Evolutionary conservation across 2,797 vertebrate species (phyloP).

Genomic region (Sebastes reedi): DNA sequence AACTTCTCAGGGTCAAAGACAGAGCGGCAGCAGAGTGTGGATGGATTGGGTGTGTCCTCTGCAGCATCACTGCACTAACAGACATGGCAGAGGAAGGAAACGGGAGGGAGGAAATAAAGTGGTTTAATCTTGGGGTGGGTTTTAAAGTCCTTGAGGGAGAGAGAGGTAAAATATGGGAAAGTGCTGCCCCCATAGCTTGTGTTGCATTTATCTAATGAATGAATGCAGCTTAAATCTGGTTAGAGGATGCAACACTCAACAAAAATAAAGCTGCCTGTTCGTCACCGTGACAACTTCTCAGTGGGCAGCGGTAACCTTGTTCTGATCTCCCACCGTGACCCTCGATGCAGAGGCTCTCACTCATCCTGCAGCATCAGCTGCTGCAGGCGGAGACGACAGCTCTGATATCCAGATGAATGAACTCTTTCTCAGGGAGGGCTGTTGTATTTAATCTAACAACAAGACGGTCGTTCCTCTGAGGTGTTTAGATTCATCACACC

Average conservation of each 20-base stretch:
- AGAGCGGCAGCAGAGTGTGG: slow-evolving; percentile 44
- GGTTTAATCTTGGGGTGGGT: slow-evolving; percentile 58
- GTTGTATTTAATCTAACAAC: not conserved
- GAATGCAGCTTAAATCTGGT: not conserved
- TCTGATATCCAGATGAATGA: slow-evolving; percentile 14
- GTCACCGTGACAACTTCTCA: slow-evolving; percentile 34
- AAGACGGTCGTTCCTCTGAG: not conserved
- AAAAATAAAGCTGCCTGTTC: slow-evolving; percentile 13
- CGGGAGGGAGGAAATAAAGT: slow-evolving; percentile 32
- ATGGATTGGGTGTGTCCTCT: slow-evolving; percentile 79
- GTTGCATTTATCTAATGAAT: slow-evolving; percentile 6
- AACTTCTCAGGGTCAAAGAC: slow-evolving; percentile 72
- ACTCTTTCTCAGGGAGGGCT: not conserved
- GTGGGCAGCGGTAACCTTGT: slow-evolving; percentile 35
- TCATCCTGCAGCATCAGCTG: slow-evolving; percentile 38
- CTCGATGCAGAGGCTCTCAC: slow-evolving; percentile 39
- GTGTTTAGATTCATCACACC: not conserved
- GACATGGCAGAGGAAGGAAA: slow-evolving; percentile 39
- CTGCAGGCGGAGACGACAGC: slow-evolving; percentile 22
- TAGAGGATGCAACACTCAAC: not conserved
- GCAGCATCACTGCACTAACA: slow-evolving; percentile 72
- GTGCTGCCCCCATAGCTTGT: not conserved
- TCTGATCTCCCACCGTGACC: slow-evolving; percentile 49
- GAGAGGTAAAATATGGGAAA: slow-evolving; percentile 12
- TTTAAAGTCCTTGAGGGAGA: slow-evolving; percentile 54